Evolutionary conservation across 1,140 invertebrate species (phyloP), one percentile per base, ranked within the genome.

Genomic region (Leptinotarsa undecemlineata): DNA sequence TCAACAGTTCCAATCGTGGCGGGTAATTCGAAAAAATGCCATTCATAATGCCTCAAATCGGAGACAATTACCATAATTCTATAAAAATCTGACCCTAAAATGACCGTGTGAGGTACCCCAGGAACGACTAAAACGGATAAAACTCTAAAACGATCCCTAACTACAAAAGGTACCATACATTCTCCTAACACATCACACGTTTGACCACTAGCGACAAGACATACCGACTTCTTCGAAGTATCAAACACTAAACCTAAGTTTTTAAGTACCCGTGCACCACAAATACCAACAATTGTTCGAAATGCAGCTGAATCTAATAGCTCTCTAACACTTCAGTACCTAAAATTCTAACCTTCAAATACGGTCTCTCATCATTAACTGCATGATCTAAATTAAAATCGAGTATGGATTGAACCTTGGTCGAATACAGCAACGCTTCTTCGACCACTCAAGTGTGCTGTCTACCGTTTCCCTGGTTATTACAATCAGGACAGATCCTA

Each of bases 261-360:
- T 33, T 73, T 13, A 21, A 73, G 13, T 15, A 74, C 19, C 13
- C 15, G 14, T 19, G 48, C 75, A 33, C 75, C 72, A 19, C 60
- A 15, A 13, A 42, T 23, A 19, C 64, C 75, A 23, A 64, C n/a
- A 57, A 76, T 69, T 6, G 70, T 76, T 20, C 17, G 6, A n/a
- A 47, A 68, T n/a, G 72, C 71, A 21, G 72, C 75, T n/a, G 68
- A 72, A 74, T 76, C 75, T 48, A 76, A 48, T 26, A 76, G 48
- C n/a, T n/a, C 11, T 72, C 75, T 19, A 57, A 42, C 15, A 74
- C 13, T n/a, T 17, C 19, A 14, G 11, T 61, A 19, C 64, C 75
- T 15, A 70, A 76, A 63, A 76, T 74, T 11, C 26, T 19, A 6
- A 76, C 60, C 42, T 57, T 60, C 3, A 76, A 74, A 64, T 75